These are phyloP conservation scores for Helostoma temminkii DNA, from an alignment of 2,797 vertebrate species.

Conservation along the genomic window DNA sequence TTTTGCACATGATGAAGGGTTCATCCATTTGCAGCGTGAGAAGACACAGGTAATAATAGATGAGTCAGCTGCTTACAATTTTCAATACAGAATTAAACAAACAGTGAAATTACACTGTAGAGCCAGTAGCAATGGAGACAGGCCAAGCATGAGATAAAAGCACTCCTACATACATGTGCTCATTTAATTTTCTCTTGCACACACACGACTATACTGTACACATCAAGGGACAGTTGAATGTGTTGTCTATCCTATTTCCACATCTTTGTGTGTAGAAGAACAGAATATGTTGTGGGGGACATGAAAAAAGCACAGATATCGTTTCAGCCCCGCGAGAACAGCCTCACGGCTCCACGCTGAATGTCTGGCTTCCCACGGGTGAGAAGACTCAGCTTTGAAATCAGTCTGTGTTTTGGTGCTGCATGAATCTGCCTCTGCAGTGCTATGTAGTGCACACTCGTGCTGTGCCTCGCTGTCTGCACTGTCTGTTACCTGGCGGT, in stretches of 20 bases:
- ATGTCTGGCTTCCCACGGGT: slow-evolving; percentile 62
- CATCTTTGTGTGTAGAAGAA: slow-evolving; percentile 20
- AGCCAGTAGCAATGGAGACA: slow-evolving; percentile 69
- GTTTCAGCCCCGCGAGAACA: slow-evolving; percentile 38
- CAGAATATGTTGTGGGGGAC: slow-evolving; percentile 48
- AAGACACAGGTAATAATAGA: slow-evolving; percentile 73
- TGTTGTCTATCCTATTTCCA: slow-evolving; percentile 26
- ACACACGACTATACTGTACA: slow-evolving; percentile 3
- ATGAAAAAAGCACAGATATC: slow-evolving; percentile 47
- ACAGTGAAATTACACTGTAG: slow-evolving; percentile 69
- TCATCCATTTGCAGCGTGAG: slow-evolving; percentile 63
- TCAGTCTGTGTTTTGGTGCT: slow-evolving; percentile 25
- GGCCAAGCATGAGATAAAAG: slow-evolving; percentile 63
- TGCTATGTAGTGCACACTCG: slow-evolving; percentile 12
- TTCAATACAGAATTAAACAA: slow-evolving; percentile 63
- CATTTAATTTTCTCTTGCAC: slow-evolving; percentile 31
- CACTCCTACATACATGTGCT: slow-evolving; percentile 73
- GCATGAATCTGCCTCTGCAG: slow-evolving; percentile 32
- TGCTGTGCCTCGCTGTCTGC: slow-evolving; percentile 36
- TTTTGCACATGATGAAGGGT: slow-evolving; percentile 61
- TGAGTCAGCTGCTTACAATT: slow-evolving; percentile 78
- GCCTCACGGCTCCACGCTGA: slow-evolving; percentile 55
- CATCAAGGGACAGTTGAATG: slow-evolving; percentile 28
- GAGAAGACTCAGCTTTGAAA: slow-evolving; percentile 53
- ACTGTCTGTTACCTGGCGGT: slow-evolving; percentile 61